Percentiles rank a stretch among this genome's conserved stretches.
These are phyloP conservation scores for Bufotes viridis DNA, from an alignment of 2,797 vertebrate species.

Conservation along the genomic window DNA sequence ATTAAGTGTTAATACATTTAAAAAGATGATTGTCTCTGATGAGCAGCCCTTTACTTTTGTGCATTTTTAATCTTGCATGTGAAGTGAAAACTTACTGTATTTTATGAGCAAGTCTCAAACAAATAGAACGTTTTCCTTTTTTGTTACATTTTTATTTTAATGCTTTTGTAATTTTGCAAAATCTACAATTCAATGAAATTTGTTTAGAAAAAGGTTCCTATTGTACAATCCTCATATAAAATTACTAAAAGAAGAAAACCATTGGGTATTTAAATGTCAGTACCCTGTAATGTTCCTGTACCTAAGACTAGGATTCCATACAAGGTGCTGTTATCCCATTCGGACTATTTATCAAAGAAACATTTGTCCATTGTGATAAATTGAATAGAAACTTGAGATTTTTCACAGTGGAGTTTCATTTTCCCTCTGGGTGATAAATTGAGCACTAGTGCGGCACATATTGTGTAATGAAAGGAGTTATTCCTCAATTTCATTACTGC, in stretches of 20 bases:
- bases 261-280: not conserved
- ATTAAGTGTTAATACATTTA: too few species aligned
- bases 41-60: too few species aligned
- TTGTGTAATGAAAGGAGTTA: not conserved
- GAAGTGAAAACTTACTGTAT: not conserved
- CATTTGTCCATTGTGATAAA: constrained; percentile 25
- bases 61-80: not conserved
- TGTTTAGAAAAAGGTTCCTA: not conserved
- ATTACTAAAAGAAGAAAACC: not conserved
- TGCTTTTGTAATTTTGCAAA: not conserved
- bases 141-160: not conserved
- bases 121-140: not conserved
- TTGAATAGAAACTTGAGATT: constrained; percentile 3
- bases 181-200: too few species aligned
- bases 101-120: not conserved
- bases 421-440: constrained; percentile 25
- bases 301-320: not conserved
- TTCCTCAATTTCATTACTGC: not conserved
- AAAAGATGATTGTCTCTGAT: too few species aligned
- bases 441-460: constrained; percentile 1
- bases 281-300: not conserved
- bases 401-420: constrained; percentile 22
- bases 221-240: not conserved
- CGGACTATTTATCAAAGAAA: constrained; percentile 10
- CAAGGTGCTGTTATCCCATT: constrained; percentile 4